Evolutionary conservation across 2,113 vertebrate genomes (phyloP).

Genomic region (Camelus dromedarius): DNA sequence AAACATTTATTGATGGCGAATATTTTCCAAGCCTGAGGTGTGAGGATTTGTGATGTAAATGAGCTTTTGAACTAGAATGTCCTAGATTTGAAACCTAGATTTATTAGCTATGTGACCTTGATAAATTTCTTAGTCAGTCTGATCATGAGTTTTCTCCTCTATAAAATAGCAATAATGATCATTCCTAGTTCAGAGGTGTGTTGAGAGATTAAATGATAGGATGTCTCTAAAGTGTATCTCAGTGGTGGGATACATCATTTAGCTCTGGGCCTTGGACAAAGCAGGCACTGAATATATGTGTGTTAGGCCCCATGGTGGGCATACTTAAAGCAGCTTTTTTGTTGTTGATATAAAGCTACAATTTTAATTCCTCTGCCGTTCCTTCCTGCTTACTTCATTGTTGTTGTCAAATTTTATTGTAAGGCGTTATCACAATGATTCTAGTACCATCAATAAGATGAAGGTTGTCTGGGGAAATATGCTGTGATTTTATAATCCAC

Average conservation of each 20-base stretch:
- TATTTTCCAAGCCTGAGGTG: background rate
- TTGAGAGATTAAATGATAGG: background rate
- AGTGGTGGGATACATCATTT: background rate
- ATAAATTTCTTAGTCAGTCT: background rate
- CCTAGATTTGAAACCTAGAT: background rate
- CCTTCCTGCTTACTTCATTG: background rate
- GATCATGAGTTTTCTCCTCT: background rate
- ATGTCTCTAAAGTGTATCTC: background rate
- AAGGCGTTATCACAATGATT: background rate
- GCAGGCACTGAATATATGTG: background rate
- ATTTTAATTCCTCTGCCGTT: background rate
- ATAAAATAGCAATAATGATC: background rate
- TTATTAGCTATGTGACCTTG: background rate
- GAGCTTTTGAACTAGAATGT: slow-evolving; percentile 16
- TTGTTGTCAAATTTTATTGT: background rate
- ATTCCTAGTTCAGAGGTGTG: background rate
- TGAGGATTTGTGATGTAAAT: background rate
- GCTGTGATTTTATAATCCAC: background rate
- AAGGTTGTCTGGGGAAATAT: background rate
- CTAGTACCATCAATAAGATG: background rate
- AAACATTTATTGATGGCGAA: background rate
- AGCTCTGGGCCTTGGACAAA: background rate
- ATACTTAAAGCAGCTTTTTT: background rate
- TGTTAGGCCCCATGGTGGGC: background rate
- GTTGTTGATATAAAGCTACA: background rate